Evolutionary conservation across 2,888 invertebrate species (phyloP), one percentile per base, ranked within the genome.

Genomic region (Pogonocherus hispidulus): DNA sequence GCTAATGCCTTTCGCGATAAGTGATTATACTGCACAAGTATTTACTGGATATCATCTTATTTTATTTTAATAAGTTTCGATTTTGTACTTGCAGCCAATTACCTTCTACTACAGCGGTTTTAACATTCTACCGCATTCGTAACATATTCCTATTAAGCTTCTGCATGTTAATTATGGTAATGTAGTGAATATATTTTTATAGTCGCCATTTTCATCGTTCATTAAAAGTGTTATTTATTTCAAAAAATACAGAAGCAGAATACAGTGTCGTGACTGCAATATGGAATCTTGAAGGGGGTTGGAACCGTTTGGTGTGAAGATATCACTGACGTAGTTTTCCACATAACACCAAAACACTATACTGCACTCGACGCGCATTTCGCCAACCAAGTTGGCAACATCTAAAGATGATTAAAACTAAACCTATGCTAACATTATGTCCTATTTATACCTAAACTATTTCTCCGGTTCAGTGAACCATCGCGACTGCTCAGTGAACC

Each of bases 1-100:
- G 74, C 75, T 80, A 78, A 79, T 79, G 77, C 76, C 68, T 77
- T 80, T 75, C 74, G 49, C 65, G 66, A 66, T 66, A 66, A 35
- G 55, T 51, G 66, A 59, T 59, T 66, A 52, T 23, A 46, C 51
- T 41, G 41, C 41, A 52, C 41, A 63, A 59, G 16, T 46, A 63
- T 54, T 46, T 63, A 54, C 46, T 20, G 20, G 37, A 37, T 55
- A 35, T 55, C 55, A 20, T 35, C 55, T 55, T 55, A 55, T 35
- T 55, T 37, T 55, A 55, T 55, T 35, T 37, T 55, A 55, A 55
- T 55, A 41, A 52, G 52, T 52, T 52, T 52, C 52, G 52, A 32
- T 52, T 52, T 52, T 52, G 18, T 52, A 32, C 16, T 32, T 41
- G 14, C 41, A 5, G n/a, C 41, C 41, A 52, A 52, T 52, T 32